Evolutionary conservation across 2,113 vertebrate genomes (phyloP).

Genomic region (Cavia aperea): DNA sequence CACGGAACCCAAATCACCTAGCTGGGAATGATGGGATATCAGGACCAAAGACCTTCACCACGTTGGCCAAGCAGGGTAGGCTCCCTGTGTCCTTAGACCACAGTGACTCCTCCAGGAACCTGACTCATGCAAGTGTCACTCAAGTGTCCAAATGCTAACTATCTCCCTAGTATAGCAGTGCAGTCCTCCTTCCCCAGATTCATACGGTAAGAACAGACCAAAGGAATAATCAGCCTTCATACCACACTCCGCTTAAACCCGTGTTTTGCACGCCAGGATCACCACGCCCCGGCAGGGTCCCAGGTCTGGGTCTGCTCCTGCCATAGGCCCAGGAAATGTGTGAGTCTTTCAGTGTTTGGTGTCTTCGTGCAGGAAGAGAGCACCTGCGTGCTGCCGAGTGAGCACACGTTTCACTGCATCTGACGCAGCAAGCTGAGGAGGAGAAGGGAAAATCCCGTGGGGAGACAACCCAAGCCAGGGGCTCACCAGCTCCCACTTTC

Average conservation of each 20-base stretch:
- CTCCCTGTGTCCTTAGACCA: background rate
- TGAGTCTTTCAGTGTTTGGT: background rate
- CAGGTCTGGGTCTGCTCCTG: background rate
- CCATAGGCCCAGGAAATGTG: background rate
- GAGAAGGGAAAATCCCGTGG: too few relatives aligned
- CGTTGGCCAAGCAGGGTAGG: background rate
- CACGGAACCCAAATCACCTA: background rate
- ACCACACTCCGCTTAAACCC: background rate
- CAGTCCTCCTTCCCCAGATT: background rate
- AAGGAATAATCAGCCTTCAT: background rate
- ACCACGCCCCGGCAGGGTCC: background rate
- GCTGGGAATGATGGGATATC: too few relatives aligned
- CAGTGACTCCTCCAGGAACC: background rate
- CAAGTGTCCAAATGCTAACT: background rate
- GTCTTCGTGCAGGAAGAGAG: background rate
- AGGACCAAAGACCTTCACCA: background rate
- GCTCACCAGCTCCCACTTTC: background rate
- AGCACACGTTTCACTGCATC: rapidly evolving
- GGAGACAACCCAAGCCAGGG: rapidly evolving
- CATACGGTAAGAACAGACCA: background rate
- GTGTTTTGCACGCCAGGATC: background rate
- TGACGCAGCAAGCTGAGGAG: background rate
- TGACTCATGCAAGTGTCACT: background rate
- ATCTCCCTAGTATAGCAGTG: background rate
- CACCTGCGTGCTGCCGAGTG: background rate